Conservation (phyloP, 2,888 invertebrate species). For the Brenthis daphne region DNA sequence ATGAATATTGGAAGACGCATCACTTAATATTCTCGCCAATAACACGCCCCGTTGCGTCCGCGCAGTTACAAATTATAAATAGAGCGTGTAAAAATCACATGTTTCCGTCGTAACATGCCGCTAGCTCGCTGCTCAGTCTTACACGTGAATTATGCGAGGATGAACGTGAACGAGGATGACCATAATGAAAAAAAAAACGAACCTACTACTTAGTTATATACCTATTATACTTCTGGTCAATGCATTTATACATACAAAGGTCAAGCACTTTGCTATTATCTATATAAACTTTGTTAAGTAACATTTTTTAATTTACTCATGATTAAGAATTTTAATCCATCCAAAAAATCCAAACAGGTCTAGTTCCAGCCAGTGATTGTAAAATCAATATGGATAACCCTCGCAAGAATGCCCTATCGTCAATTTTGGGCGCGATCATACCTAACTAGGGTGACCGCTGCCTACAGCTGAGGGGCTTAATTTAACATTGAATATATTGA, state of each 20-base stretch:
- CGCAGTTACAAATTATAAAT: slow-evolving; percentile 64
- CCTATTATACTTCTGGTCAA: no score
- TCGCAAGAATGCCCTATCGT: slow-evolving; percentile 33
- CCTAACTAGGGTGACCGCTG: slow-evolving; percentile 38
- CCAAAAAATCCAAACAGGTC: background rate
- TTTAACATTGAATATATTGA: slow-evolving; percentile 35
- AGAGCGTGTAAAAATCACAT: slow-evolving; percentile 61
- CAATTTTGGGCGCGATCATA: slow-evolving; percentile 34
- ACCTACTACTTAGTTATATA: no score
- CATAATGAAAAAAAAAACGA: no score
- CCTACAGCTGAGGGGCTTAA: slow-evolving; percentile 37
- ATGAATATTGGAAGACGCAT: slow-evolving; percentile 25
- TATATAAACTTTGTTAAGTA: no score
- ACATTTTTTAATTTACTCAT: no score
- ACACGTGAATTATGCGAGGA: slow-evolving; percentile 23
- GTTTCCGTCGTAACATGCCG: slow-evolving; percentile 47
- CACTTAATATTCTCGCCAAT: slow-evolving; percentile 51
- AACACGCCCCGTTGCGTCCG: slow-evolving; percentile 52
- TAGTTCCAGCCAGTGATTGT: slow-evolving; percentile 10
- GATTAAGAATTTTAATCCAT: background rate
- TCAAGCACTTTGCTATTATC: no score
- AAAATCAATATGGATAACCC: slow-evolving; percentile 35
- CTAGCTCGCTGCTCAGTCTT: slow-evolving; percentile 27
- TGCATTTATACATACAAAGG: no score
- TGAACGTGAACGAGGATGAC: slow-evolving; percentile 1